Conservation (phyloP, 2,113 vertebrate species). For the Conger conger region DNA sequence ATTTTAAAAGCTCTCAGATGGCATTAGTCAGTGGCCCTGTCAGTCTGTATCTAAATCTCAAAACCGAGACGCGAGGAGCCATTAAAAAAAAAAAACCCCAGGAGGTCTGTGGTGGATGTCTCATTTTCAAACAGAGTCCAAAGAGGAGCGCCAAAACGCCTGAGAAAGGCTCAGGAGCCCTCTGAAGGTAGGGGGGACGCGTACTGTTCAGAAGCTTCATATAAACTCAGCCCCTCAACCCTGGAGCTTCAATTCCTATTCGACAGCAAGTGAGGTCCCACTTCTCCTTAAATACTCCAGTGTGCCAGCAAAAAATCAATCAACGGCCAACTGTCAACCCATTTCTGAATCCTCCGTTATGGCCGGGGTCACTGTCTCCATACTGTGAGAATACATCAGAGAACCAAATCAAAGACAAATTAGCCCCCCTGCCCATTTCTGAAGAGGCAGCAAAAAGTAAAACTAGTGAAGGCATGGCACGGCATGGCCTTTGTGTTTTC, state of each 20-base stretch:
- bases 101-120: not conserved
- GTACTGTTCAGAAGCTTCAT: not conserved
- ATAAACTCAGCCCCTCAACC: not conserved
- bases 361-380: too few species aligned
- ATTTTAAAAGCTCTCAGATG: constrained; percentile 77
- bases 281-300: not conserved
- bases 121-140: not conserved
- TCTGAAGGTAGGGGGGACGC: not conserved
- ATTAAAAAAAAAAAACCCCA: constrained; percentile 47
- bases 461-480: not conserved
- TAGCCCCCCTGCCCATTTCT: not conserved
- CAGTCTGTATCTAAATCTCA: constrained; percentile 66
- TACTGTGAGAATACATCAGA: too few species aligned
- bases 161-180: not conserved
- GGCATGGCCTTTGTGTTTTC: not conserved
- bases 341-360: too few species aligned
- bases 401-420: too few species aligned
- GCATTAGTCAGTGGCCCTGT: constrained; percentile 70
- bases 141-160: not conserved
- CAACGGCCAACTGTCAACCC: not conserved
- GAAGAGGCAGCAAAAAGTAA: not conserved
- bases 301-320: not conserved
- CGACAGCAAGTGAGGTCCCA: not conserved
- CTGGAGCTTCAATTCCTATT: not conserved
- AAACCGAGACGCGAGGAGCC: constrained; percentile 54